Evolutionary conservation across 2,113 vertebrate genomes (phyloP).

Genomic region (Anhinga rufa): DNA sequence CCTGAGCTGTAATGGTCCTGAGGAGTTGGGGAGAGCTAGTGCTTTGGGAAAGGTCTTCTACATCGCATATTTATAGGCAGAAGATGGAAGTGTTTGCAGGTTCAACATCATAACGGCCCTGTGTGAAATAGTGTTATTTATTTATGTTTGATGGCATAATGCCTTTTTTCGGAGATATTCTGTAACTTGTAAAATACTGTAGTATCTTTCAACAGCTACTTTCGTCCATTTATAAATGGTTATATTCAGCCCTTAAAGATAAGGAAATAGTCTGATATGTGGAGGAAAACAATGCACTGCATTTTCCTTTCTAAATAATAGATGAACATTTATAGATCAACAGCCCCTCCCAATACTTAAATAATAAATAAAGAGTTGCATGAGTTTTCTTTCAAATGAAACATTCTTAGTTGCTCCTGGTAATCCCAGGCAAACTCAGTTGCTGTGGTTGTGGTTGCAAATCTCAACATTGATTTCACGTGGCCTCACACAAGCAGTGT

Average conservation of each 20-base stretch:
- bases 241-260: neutral
- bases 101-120: neutral
- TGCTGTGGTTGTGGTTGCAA: neutral
- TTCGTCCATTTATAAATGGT: neutral
- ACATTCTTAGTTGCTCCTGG: neutral
- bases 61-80: neutral
- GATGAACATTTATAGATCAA: neutral
- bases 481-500: neutral
- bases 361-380: neutral
- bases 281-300: neutral
- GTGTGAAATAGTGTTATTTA: neutral
- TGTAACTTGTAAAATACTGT: neutral
- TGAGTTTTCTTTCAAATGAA: neutral
- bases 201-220: neutral
- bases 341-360: neutral
- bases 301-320: conserved; percentile 23
- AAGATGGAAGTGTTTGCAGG: neutral
- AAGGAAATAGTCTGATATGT: neutral
- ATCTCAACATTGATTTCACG: neutral
- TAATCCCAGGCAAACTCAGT: neutral
- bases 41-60: neutral
- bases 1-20: fast-evolving
- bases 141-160: neutral
- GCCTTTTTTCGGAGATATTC: neutral
- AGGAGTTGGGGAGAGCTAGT: neutral